These are phyloP conservation scores for Selene dorsalis DNA, from an alignment of 2,797 vertebrate species.

Conservation along the genomic window DNA sequence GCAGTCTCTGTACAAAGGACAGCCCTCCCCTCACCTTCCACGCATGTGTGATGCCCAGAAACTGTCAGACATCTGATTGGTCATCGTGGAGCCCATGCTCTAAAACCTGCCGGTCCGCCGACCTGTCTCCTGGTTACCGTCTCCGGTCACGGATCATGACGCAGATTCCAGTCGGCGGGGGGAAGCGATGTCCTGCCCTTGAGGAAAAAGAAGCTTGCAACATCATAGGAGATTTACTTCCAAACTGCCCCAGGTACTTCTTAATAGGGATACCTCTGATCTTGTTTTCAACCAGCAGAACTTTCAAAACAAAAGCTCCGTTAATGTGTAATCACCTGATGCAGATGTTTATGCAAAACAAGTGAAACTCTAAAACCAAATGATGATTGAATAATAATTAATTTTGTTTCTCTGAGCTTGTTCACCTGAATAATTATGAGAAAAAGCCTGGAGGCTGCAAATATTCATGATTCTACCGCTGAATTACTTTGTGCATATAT, in stretches of 20 bases:
- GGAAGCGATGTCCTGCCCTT: slow-evolving; percentile 86
- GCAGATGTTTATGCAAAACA: slow-evolving; percentile 2
- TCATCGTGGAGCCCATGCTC: slow-evolving; percentile 91
- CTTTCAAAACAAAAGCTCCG: background rate
- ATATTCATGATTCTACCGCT: slow-evolving; percentile 45
- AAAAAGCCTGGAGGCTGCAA: slow-evolving; percentile 30
- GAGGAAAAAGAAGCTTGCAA: slow-evolving; percentile 92
- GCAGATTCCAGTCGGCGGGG: slow-evolving; percentile 82
- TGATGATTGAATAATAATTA: slow-evolving; percentile 26
- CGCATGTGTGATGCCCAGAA: slow-evolving; percentile 89
- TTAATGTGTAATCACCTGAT: slow-evolving; percentile 9
- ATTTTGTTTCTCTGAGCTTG: slow-evolving; percentile 45
- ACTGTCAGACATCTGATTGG: slow-evolving; percentile 91
- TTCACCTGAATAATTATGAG: slow-evolving; percentile 46
- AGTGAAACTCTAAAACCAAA: slow-evolving; percentile 38
- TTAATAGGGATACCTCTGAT: background rate
- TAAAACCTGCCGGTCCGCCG: slow-evolving; percentile 87
- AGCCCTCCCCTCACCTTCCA: slow-evolving; percentile 85
- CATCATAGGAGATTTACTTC: slow-evolving; percentile 84
- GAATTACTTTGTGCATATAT: slow-evolving; percentile 27
- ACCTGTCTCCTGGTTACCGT: slow-evolving; percentile 88
- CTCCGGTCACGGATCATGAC: slow-evolving; percentile 85
- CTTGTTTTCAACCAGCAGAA: background rate
- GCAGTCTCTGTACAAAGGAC: slow-evolving; percentile 90
- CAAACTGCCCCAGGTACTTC: slow-evolving; percentile 91